Conservation (phyloP, 2,797 vertebrate genomes). For the Peromyscus aztecus region DNA sequence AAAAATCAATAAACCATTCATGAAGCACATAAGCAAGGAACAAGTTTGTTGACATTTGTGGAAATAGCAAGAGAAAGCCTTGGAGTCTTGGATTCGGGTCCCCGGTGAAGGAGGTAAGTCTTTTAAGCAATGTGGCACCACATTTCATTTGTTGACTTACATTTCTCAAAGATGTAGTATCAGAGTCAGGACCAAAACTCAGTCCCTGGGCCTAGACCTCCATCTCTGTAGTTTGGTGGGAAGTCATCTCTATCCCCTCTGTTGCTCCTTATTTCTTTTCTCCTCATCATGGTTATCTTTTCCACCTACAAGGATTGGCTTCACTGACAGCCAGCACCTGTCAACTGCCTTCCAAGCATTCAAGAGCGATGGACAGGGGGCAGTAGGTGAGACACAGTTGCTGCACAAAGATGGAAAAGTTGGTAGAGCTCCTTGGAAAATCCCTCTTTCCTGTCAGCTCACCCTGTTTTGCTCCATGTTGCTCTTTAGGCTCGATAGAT, state of each 20-base stretch:
- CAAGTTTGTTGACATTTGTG: background rate
- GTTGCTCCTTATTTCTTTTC: background rate
- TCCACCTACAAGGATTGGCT: background rate
- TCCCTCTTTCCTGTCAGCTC: background rate
- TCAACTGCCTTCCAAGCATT: background rate
- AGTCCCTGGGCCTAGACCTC: background rate
- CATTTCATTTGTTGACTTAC: background rate
- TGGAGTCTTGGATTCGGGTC: background rate
- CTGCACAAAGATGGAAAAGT: background rate
- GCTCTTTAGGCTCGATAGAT: background rate
- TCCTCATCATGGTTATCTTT: background rate
- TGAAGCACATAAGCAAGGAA: slow-evolving; percentile 7
- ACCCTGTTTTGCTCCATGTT: background rate
- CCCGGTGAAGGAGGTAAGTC: background rate
- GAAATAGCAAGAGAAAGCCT: background rate
- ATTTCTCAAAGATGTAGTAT: background rate
- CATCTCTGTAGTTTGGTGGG: background rate
- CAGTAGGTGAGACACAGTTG: background rate
- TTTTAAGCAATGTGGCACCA: background rate
- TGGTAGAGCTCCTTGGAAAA: slow-evolving; percentile 16
- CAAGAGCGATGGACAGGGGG: background rate
- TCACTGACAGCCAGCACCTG: background rate
- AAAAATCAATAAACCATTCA: slow-evolving; percentile 62
- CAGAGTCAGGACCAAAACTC: background rate
- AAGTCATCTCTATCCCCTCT: background rate